Percentiles rank a stretch among this genome's conserved stretches.
phyloP scores from a whole-genome alignment of 2,113 vertebrate genomes.

The Columba livia region DNA sequence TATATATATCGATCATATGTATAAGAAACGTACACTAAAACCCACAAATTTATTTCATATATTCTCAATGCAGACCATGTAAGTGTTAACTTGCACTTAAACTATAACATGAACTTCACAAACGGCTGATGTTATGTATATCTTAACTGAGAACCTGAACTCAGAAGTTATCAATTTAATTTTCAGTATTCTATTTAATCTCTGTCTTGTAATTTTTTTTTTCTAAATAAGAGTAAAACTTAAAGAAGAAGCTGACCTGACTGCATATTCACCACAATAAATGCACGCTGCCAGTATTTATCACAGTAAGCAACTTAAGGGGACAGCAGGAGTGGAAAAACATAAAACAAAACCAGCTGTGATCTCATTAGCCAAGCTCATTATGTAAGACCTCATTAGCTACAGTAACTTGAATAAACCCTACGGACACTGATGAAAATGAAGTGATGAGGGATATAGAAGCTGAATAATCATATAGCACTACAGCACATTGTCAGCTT shows the following conservation, averaged over 20 bases:
- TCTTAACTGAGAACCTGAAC: too few relatives aligned
- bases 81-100: background rate
- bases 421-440: background rate
- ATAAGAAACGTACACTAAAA: background rate
- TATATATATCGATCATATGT: background rate
- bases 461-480: background rate
- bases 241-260: background rate
- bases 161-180: background rate
- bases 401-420: background rate
- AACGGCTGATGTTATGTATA: background rate
- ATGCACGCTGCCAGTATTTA: background rate
- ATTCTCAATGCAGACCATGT: background rate
- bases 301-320: background rate
- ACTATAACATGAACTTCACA: background rate
- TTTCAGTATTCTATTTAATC: background rate
- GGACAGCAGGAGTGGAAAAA: background rate
- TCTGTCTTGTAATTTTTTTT: background rate
- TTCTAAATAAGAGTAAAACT: background rate
- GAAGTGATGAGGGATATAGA: background rate
- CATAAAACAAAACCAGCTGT: constrained; percentile 27
- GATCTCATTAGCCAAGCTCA: constrained; percentile 69
- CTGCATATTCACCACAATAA: background rate
- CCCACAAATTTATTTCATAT: background rate
- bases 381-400: constrained; percentile 66
- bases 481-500: background rate